Evolutionary conservation across 30 jellyfish, hydroid and myxozoan genomes (phyloP), one percentile per base, ranked within the genome.

Genomic region (Turritopsis dohrnii): DNA sequence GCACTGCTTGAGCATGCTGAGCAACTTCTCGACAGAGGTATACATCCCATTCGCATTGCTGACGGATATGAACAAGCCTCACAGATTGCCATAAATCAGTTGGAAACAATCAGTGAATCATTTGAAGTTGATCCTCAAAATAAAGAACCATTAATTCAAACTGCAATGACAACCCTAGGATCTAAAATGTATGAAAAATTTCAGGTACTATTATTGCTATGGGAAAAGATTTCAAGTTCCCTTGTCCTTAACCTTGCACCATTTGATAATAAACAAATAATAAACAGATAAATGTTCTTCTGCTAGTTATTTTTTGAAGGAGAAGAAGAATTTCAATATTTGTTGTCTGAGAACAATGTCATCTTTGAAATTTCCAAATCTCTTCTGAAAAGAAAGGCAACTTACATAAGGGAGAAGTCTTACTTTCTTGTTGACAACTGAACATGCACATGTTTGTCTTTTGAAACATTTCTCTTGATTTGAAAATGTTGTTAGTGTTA

Each of bases 91-190:
- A 84, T 91, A 27, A 81, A 88, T 21, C 90, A 95, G 18, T 74
- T 95, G 25, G 99, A 95, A 18, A 84, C 85, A 83, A 90, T 95
- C 21, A 83, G 97, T 79, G 99, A 95, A 52, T 87, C 96, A 1
- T 90, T 95, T 54, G 95, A 89, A 26, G 83, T 90, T 16, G 89
- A 87, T 69, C 88, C 73, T 26, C 86, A 90, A 28, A 80, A 90
- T 83, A 95, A 85, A 76, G 98, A 90, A 76, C 89, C 86, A 31
- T 88, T 95, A 19, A 81, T 95, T 71, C 92, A 90, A 82, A 90
- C 98, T 52, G 99, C 99, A 69, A 95, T 95, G 99, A 95, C 99
- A 23, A 90, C 99, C 1, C 93, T 95, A 29, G 97, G 99, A 60
- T 95, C 99, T 21, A 95, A 95, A 95, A 90, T 95, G 99, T 94